Evolutionary conservation across 2,113 vertebrate genomes (phyloP).

Genomic region (Nibea coibor): DNA sequence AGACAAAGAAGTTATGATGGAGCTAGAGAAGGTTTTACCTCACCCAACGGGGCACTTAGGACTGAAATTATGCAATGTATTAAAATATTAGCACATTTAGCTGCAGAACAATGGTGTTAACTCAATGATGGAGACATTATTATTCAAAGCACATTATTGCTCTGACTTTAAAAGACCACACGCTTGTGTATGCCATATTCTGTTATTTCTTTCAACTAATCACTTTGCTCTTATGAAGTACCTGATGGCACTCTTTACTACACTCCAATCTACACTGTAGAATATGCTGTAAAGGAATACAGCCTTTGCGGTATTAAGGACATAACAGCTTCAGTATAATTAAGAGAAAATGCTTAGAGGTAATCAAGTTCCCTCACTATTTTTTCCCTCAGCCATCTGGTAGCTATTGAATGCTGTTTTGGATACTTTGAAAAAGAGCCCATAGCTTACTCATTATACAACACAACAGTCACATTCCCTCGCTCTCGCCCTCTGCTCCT

Average conservation of each 20-base stretch:
- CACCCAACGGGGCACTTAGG: conserved; percentile 35
- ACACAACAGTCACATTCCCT: conserved; percentile 54
- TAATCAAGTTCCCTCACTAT: conserved; percentile 66
- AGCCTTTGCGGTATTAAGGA: conserved; percentile 47
- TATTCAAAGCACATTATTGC: conserved; percentile 48
- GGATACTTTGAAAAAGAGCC: conserved; percentile 66
- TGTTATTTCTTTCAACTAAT: conserved; percentile 48
- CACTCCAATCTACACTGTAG: conserved; percentile 23
- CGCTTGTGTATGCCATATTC: background rate
- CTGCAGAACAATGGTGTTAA: conserved; percentile 12
- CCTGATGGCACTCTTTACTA: conserved; percentile 39
- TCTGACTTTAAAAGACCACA: conserved; percentile 18
- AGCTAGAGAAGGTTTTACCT: conserved; percentile 42
- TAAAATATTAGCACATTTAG: conserved; percentile 58
- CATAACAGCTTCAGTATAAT: conserved; percentile 62
- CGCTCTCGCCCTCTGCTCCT: conserved; percentile 11
- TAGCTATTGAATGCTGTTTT: conserved; percentile 72
- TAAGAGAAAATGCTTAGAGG: conserved; percentile 66
- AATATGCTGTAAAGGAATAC: conserved; percentile 41
- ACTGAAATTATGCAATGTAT: conserved; percentile 43
- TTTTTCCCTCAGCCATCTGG: conserved; percentile 71
- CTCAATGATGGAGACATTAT: conserved; percentile 12
- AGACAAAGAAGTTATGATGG: conserved; percentile 38
- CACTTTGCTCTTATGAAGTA: conserved; percentile 32
- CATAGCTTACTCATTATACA: conserved; percentile 62